Evolutionary conservation across 2,797 vertebrate genomes (phyloP), one percentile per base, ranked within the genome.

Genomic region (Lycodopsis pacificus): DNA sequence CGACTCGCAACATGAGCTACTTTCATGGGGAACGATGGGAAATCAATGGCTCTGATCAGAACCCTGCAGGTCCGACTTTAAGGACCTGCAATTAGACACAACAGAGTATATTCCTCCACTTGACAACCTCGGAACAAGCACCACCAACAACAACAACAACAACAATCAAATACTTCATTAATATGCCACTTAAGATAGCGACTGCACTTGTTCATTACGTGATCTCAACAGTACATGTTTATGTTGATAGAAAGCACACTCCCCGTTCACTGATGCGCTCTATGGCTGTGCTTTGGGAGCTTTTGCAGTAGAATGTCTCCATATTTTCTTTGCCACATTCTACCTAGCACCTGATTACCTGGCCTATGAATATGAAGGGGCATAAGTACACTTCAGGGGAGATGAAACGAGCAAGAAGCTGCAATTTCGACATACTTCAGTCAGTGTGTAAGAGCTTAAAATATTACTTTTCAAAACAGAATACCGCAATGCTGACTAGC

Each of bases 321-420:
- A 65, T 27, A 19, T 75, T 49, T 61, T 67, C 34, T 71, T 79
- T 44, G 32, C n/a, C 68, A 85, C 27, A 27, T 32, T 65, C 51
- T 80, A 81, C 53, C 59, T 69, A 87, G 81, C 86, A 86, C 80
- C 76, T 84, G 22, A 36, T 77, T 36, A 65, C 38, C 64, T 65
- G 36, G 57, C 77, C 63, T 40, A 73, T 64, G 14, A 77, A 54
- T 72, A 61, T 40, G 20, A 80, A 68, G 65, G 71, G 22, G 10
- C 7, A 40, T 91, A 94, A 94, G 91, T 92, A 93, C 93, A 94
- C 90, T 94, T 94, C 56, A 81, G 86, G 86, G 89, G 59, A 82
- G 76, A 1, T 27, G 49, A 79, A 11, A 8, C 56, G 53, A 48
- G 11, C 40, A 34, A 22, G 49, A 80, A 86, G 87, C 71, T 82